phyloP scores from a whole-genome alignment of 2,888 invertebrate genomes.

The Polyommatus iphigenia region DNA sequence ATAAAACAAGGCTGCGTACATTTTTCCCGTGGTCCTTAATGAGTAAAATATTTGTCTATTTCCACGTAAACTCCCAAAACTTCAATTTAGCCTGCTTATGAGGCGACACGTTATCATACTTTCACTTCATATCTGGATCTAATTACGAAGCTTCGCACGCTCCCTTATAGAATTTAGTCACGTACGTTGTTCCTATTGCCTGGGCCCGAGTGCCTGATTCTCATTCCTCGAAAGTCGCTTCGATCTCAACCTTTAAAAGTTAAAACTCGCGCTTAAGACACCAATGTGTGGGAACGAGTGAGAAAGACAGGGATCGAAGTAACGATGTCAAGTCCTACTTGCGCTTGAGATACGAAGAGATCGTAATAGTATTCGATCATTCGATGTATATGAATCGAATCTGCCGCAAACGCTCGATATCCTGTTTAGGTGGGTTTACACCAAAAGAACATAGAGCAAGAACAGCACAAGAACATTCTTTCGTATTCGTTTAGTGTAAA shows the following conservation, averaged over 20 bases:
- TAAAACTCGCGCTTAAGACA: neutral
- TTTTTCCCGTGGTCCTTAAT: neutral
- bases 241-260: neutral
- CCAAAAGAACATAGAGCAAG: too few relatives aligned
- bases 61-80: neutral
- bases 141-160: slow-evolving; percentile 19
- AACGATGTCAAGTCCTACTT: too few relatives aligned
- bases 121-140: slow-evolving; percentile 52
- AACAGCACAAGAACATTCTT: too few relatives aligned
- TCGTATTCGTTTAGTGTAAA: too few relatives aligned
- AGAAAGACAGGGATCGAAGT: too few relatives aligned
- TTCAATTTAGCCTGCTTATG: neutral
- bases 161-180: slow-evolving; percentile 68
- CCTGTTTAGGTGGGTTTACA: too few relatives aligned
- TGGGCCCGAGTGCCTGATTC: slow-evolving; percentile 30
- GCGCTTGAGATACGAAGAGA: too few relatives aligned
- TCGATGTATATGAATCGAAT: too few relatives aligned
- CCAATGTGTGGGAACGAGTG: too few relatives aligned
- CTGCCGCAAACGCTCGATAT: too few relatives aligned
- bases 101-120: slow-evolving; percentile 6
- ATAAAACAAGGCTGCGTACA: too few relatives aligned
- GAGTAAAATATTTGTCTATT: neutral
- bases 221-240: neutral
- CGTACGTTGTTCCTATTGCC: slow-evolving; percentile 71
- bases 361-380: too few relatives aligned